Base-by-base conservation (phyloP, 1,140 invertebrate genomes). In the Trichonephila clavipes region DNA sequence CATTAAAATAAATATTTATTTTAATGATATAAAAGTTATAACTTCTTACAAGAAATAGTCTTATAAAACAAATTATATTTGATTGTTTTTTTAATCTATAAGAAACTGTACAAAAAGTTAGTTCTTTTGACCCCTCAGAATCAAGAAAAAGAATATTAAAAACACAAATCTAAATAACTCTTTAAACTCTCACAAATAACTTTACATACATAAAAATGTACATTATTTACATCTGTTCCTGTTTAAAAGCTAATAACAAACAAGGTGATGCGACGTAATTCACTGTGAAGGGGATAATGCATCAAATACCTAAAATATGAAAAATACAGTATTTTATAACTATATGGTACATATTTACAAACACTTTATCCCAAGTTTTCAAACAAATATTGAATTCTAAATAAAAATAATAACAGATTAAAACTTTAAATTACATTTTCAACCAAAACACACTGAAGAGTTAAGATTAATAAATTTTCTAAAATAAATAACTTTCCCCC, bases 201-300 rank as follows among this genome's bases (percentile, higher is more conserved):
- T 83, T 83, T 40, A 83, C n/a, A 83, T 83, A 28, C 66, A 69
- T 69, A 24, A 83, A 83, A 83, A 83, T 83, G 24, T 83, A 83
- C 81, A 83, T n/a, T 83, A 83, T 83, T 83, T 83, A 83, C 81
- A 83, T 83, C 51, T 83, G 40, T 51, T 21, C 66, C 5, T 83
- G 34, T 83, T 21, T 40, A 83, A 6, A 40, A 51, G 51, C 51
- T 51, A 51, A 51, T 51, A 14, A 40, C 10, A 18, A 24, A 8
- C 28, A 40, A 19, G 19, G 51, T 58, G 34, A 83, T 58, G n/a
- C 10, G 40, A n/a, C 8, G 7, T 51, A 58, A 51, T 44, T 58
- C 66, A 83, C 40, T 83, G 40, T 40, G 28, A 51, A 21, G 81
- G 81, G 18, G 81, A 83, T 58, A 83, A 24, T 21, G 81, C 34